Percentiles rank a stretch among this genome's conserved stretches.
These are phyloP conservation scores for Eilema sororculum DNA, from an alignment of 2,888 invertebrate genomes.

Conservation along the genomic window DNA sequence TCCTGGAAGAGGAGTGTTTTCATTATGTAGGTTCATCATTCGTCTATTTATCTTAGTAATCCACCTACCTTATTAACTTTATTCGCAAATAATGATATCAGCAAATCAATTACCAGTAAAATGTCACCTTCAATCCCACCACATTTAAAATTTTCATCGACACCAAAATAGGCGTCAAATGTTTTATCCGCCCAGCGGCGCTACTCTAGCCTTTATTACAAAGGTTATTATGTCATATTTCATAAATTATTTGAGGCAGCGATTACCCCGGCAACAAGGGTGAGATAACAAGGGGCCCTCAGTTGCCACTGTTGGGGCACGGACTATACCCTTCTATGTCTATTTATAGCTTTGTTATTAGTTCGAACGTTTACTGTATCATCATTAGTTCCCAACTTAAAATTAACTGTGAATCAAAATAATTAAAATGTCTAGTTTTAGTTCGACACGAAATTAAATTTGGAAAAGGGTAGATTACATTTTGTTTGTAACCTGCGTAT, in stretches of 20 bases:
- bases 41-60: neutral
- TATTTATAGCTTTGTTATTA: slow-evolving; percentile 44
- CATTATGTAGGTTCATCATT: too few species aligned
- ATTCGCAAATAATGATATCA: too few species aligned
- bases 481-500: too few species aligned
- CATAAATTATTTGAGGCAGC: slow-evolving; percentile 79
- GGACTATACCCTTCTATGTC: slow-evolving; percentile 24
- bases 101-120: neutral
- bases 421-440: neutral
- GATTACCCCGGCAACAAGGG: slow-evolving; percentile 67
- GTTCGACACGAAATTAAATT: neutral
- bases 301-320: slow-evolving; percentile 51
- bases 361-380: slow-evolving; percentile 28
- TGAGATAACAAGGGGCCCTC: slow-evolving; percentile 66
- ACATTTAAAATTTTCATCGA: slow-evolving; percentile 53
- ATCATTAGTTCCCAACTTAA: slow-evolving; percentile 26
- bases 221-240: slow-evolving; percentile 81
- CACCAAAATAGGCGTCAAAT: slow-evolving; percentile 72
- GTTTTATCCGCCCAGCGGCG: slow-evolving; percentile 66
- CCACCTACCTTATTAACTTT: too few species aligned
- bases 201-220: slow-evolving; percentile 73
- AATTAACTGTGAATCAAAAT: slow-evolving; percentile 25
- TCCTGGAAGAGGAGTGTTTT: too few species aligned
- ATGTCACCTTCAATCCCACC: slow-evolving; percentile 25
- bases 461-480: neutral